Evolutionary conservation across 2,113 vertebrate genomes (phyloP).

Genomic region (Aepyceros melampus): DNA sequence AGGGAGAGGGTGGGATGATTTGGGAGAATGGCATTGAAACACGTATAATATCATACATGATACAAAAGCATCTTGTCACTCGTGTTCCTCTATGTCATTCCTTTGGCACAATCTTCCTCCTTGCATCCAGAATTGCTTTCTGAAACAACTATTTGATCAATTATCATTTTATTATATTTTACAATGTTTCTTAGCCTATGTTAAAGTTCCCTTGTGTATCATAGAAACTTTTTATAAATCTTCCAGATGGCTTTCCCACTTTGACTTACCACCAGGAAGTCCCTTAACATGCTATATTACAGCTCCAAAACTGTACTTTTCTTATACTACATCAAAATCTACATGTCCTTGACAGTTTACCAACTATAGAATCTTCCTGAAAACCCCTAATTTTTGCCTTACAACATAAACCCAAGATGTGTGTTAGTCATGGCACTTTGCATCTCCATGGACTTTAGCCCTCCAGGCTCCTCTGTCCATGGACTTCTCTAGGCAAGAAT

Average conservation of each 20-base stretch:
- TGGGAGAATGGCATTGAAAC: too few relatives aligned
- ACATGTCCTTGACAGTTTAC: not conserved
- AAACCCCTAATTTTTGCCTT: not conserved
- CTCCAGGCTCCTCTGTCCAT: not conserved
- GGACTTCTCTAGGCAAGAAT: not conserved
- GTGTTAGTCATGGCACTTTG: not conserved
- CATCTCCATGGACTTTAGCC: not conserved
- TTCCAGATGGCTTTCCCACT: not conserved
- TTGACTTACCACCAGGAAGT: not conserved
- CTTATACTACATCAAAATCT: not conserved
- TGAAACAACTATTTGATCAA: not conserved
- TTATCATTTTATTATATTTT: not conserved
- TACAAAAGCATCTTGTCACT: not conserved
- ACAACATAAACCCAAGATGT: not conserved
- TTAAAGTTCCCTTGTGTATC: not conserved
- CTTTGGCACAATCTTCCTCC: not conserved
- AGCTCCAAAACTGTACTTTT: not conserved
- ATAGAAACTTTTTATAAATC: not conserved
- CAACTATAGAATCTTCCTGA: not conserved
- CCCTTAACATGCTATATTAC: not conserved
- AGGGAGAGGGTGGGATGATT: too few relatives aligned
- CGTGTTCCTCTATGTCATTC: not conserved
- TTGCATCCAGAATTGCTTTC: not conserved
- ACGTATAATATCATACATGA: too few relatives aligned
- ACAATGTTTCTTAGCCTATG: not conserved